phyloP scores from a whole-genome alignment of 1,140 invertebrate genomes.

The Apis mellifera region Amel_HAv3.1 CM009944.2:7727501-7728000 shows the following conservation, averaged over 20 bases:
- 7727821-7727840: conserved; percentile 60
- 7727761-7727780: conserved; percentile 9
- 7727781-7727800: conserved; percentile 46
- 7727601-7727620: too few relatives aligned
- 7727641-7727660: too few relatives aligned
- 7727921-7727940: background rate
- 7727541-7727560: too few relatives aligned
- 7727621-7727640: too few relatives aligned
- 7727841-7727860: conserved; percentile 50
- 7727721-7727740: background rate
- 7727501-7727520: too few relatives aligned
- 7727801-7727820: conserved; percentile 60
- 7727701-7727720: background rate
- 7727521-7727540: too few relatives aligned
- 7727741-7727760: background rate
- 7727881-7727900: conserved; percentile 55
- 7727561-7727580: too few relatives aligned
- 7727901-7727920: background rate
- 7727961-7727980: too few relatives aligned
- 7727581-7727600: too few relatives aligned
- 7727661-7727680: background rate
- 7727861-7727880: conserved; percentile 69
- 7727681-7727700: background rate
- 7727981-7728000: too few relatives aligned
- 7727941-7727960: background rate